phyloP scores from a whole-genome alignment of 1,140 invertebrate genomes.

The Diachasma alloeum region DNA sequence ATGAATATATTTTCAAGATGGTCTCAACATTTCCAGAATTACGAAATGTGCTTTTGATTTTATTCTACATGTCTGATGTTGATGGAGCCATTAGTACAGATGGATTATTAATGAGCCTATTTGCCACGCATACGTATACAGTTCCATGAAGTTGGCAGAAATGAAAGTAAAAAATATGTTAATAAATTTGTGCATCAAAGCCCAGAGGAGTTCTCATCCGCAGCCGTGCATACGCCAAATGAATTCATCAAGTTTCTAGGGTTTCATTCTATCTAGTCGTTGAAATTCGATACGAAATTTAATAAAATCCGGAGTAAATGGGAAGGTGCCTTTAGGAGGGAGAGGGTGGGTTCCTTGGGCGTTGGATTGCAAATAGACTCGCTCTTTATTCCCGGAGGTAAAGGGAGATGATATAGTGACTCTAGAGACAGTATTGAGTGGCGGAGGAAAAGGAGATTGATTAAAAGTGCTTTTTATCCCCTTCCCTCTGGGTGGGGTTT shows the following conservation, averaged over 20 bases:
- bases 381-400: not conserved
- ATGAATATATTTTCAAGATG: too few relatives aligned
- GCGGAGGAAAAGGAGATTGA: not conserved
- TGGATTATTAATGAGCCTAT: too few relatives aligned
- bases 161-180: too few relatives aligned
- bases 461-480: not conserved
- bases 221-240: not conserved
- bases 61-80: too few relatives aligned
- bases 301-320: conserved; percentile 2
- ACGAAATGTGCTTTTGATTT: too few relatives aligned
- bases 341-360: not conserved
- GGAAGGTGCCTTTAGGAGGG: not conserved
- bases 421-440: not conserved
- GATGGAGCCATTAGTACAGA: too few relatives aligned
- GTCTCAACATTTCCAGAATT: too few relatives aligned
- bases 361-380: conserved; percentile 13
- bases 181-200: too few relatives aligned
- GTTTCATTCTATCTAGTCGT: not conserved
- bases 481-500: too few relatives aligned
- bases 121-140: too few relatives aligned
- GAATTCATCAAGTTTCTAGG: not conserved
- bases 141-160: too few relatives aligned
- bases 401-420: not conserved
- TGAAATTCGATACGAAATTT: conserved; percentile 14
- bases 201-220: not conserved